These are phyloP conservation scores for Virgularia gustaviana DNA, from an alignment of 92 coral and sea anemone species.

Conservation along the genomic window DNA sequence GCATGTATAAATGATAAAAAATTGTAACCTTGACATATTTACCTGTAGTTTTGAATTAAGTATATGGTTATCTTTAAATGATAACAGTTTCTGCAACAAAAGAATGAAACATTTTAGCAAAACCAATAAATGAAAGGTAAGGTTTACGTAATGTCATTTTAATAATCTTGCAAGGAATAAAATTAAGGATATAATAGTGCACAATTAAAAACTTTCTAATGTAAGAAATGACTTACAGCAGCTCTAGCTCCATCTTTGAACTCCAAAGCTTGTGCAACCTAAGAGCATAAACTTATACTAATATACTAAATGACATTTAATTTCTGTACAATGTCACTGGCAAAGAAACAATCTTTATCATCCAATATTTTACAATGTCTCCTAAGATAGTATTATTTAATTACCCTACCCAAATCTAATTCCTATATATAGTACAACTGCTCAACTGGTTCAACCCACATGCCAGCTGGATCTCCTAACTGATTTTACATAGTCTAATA, in stretches of 20 bases:
- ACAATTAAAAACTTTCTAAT: not conserved
- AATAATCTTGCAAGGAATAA: not conserved
- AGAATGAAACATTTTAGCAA: not conserved
- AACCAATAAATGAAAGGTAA: not conserved
- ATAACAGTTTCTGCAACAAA: constrained; percentile 69
- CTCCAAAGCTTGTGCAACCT: constrained; percentile 68
- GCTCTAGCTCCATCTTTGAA: constrained; percentile 70
- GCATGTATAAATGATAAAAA: not conserved
- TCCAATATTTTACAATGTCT: too few species aligned
- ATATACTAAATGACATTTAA: not conserved
- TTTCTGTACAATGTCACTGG: not conserved
- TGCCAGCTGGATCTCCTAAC: too few species aligned
- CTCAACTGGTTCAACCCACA: too few species aligned
- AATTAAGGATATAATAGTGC: too few species aligned
- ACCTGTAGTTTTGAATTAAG: constrained; percentile 87
- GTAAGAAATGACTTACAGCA: constrained; percentile 59
- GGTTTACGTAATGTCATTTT: not conserved
- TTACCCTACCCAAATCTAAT: too few species aligned
- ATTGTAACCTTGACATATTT: not conserved
- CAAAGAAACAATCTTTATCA: too few species aligned
- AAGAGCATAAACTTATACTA: not conserved
- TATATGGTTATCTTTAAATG: constrained; percentile 81
- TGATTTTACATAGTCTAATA: too few species aligned
- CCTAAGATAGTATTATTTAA: too few species aligned
- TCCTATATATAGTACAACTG: too few species aligned